Percentiles rank a stretch among this genome's conserved stretches.
phyloP scores from a whole-genome alignment of 1,140 invertebrate species.

The Harlomillsia oculata region DNA sequence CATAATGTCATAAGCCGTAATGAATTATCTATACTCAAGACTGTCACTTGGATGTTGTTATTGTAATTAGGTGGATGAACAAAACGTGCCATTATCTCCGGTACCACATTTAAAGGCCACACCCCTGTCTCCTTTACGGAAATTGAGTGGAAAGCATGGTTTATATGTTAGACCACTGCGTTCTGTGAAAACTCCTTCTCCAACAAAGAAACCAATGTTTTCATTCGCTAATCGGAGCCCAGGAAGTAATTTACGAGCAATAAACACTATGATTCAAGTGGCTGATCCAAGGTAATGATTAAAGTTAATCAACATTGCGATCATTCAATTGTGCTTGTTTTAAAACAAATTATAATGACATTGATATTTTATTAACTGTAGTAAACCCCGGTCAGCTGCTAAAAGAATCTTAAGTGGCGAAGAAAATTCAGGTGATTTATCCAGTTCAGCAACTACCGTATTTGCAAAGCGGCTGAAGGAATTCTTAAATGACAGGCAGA shows the following conservation, averaged over 20 bases:
- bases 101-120: conserved; percentile 55
- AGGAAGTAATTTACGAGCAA: conserved; percentile 30
- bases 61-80: conserved; percentile 43
- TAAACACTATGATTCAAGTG: conserved; percentile 34
- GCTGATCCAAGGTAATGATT: conserved; percentile 22
- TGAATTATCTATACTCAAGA: neutral
- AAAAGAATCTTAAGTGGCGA: too few relatives aligned
- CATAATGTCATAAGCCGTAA: neutral
- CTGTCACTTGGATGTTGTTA: conserved; percentile 34
- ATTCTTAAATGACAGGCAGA: too few relatives aligned
- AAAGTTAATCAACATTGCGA: too few relatives aligned
- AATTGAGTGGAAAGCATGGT: conserved; percentile 56
- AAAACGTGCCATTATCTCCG: conserved; percentile 60
- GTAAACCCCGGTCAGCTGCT: too few relatives aligned
- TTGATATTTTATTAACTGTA: too few relatives aligned
- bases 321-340: too few relatives aligned
- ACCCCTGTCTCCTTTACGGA: conserved; percentile 55
- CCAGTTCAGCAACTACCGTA: too few relatives aligned
- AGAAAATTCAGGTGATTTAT: too few relatives aligned
- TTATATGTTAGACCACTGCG: conserved; percentile 57
- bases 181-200: conserved; percentile 43
- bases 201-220: conserved; percentile 62
- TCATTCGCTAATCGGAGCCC: conserved; percentile 81
- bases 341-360: too few relatives aligned
- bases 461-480: too few relatives aligned